Percentiles rank a stretch among this genome's conserved stretches.
These are phyloP conservation scores for Rhagonycha lutea DNA, from an alignment of 2,888 invertebrate species.

Conservation along the genomic window DNA sequence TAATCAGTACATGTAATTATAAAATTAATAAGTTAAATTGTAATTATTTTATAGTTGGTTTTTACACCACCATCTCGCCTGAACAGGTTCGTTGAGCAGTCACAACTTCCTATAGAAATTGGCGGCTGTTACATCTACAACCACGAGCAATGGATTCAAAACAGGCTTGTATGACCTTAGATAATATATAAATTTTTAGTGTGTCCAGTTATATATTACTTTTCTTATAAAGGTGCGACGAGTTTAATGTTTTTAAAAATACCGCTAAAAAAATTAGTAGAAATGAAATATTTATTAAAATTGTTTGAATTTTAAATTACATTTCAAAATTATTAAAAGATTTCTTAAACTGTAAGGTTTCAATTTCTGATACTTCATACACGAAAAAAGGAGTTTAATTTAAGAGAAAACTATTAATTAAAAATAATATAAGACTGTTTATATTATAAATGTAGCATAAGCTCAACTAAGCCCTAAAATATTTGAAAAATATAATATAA, in stretches of 20 bases:
- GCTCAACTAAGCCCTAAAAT: too few species aligned
- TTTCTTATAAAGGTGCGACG: background rate
- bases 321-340: background rate
- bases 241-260: background rate
- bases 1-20: background rate
- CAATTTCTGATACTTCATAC: too few species aligned
- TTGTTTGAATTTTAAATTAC: background rate
- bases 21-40: background rate
- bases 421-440: too few species aligned
- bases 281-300: background rate
- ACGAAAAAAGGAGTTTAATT: too few species aligned
- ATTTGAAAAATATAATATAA: too few species aligned
- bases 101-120: slow-evolving; percentile 73
- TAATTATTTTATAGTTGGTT: slow-evolving; percentile 62
- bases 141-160: slow-evolving; percentile 75
- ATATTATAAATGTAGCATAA: too few species aligned
- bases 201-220: background rate
- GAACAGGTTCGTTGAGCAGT: slow-evolving; percentile 68
- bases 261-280: background rate
- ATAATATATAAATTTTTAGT: slow-evolving; percentile 8
- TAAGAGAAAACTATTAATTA: too few species aligned
- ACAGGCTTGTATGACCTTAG: slow-evolving; percentile 66
- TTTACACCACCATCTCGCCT: slow-evolving; percentile 72
- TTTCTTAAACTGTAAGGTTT: too few species aligned
- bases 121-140: slow-evolving; percentile 74